Evolutionary conservation across 2,113 vertebrate species (phyloP).

Genomic region (Datnioides undecimradiatus): DNA sequence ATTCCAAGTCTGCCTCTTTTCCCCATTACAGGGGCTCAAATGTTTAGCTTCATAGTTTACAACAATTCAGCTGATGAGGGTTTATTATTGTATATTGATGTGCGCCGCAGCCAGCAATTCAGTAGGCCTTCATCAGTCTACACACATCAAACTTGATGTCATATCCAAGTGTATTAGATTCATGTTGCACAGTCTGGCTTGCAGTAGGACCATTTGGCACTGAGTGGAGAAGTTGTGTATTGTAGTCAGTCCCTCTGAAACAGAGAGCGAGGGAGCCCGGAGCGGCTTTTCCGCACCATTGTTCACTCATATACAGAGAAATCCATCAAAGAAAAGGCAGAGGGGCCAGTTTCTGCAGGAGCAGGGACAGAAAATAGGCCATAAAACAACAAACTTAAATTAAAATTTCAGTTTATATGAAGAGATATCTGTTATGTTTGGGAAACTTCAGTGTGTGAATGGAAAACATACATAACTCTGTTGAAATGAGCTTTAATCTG

Average conservation of each 20-base stretch:
- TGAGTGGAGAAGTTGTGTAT: no score
- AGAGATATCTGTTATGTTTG: neutral
- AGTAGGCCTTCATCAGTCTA: no score
- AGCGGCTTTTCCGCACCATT: neutral
- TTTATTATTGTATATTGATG: no score
- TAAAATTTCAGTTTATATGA: neutral
- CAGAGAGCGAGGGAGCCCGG: neutral
- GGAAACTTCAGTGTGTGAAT: neutral
- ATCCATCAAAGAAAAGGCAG: neutral
- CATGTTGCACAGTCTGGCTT: no score
- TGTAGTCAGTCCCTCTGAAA: neutral
- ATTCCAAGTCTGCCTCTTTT: no score
- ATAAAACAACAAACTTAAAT: neutral
- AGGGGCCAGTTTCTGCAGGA: neutral
- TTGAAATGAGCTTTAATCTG: slow-evolving; percentile 5
- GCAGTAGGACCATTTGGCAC: no score
- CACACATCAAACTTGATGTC: no score
- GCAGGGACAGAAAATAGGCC: neutral
- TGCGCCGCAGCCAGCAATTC: no score
- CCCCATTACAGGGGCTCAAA: no score
- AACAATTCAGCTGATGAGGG: no score
- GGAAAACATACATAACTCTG: neutral
- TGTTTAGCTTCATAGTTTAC: no score
- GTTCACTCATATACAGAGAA: neutral
- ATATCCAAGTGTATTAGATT: no score